Evolutionary conservation across 92 coral and sea anemone species (phyloP).

Genomic region (Galaxea fascicularis): DNA sequence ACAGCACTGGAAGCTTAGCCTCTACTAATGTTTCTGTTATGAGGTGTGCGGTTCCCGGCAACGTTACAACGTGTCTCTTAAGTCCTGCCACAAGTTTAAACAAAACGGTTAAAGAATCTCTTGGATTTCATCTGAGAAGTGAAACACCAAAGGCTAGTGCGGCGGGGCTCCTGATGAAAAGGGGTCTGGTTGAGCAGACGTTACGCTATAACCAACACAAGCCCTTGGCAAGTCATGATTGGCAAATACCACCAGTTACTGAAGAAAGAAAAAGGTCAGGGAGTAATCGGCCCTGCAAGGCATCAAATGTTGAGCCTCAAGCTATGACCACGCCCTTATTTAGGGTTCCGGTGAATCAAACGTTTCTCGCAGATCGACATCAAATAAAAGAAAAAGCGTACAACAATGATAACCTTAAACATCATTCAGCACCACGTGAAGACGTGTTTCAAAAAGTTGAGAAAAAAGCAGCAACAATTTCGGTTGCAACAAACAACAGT

Average conservation of each 20-base stretch:
- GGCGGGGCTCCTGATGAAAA: constrained; percentile 39
- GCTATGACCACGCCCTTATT: constrained; percentile 3
- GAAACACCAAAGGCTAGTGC: not conserved
- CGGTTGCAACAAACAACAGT: not conserved
- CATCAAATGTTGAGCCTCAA: constrained; percentile 33
- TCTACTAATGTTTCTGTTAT: not conserved
- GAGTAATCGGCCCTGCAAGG: constrained; percentile 3
- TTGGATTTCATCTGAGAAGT: not conserved
- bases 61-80: not conserved
- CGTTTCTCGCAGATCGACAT: not conserved
- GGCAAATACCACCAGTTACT: not conserved
- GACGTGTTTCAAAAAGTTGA: not conserved
- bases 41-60: not conserved
- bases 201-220: constrained; percentile 13
- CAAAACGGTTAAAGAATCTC: not conserved
- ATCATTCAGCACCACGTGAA: not conserved
- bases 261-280: not conserved
- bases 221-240: not conserved
- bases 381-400: not conserved
- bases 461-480: not conserved
- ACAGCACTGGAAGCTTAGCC: not conserved
- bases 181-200: constrained; percentile 62
- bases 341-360: not conserved
- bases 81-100: constrained; percentile 32
- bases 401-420: not conserved